These are phyloP conservation scores for Huso huso DNA, from an alignment of 2,797 vertebrate genomes.

Conservation along the genomic window DNA sequence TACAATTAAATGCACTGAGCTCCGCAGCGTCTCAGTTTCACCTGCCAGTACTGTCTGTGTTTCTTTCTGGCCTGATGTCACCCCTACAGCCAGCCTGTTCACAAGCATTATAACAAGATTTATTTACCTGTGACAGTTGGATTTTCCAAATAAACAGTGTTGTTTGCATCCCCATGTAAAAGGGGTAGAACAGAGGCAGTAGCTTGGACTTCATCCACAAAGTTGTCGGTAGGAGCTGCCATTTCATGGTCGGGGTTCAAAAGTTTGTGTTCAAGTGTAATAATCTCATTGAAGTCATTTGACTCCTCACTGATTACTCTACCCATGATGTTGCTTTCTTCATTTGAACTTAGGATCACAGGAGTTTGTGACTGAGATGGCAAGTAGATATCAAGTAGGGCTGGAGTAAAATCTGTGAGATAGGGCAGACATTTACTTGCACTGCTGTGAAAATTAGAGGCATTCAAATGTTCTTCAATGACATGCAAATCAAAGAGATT, in stretches of 20 bases:
- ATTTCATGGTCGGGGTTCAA: conserved; percentile 15
- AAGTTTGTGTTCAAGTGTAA: conserved; percentile 32
- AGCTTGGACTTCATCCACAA: conserved; percentile 26
- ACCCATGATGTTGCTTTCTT: conserved; percentile 18
- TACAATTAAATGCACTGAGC: too few species aligned
- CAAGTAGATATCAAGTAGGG: conserved; percentile 12
- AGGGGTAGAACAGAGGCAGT: conserved; percentile 13
- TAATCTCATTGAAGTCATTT: conserved; percentile 41
- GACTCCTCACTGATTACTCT: conserved; percentile 23
- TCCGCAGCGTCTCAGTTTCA: too few species aligned
- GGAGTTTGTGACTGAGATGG: conserved; percentile 15
- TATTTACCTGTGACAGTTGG: too few species aligned
- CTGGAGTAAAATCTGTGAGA: conserved; percentile 13
- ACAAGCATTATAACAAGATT: too few species aligned
- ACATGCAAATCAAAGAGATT: background rate
- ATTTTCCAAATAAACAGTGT: too few species aligned
- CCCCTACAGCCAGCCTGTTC: too few species aligned
- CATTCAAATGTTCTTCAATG: background rate
- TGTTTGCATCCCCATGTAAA: conserved; percentile 19
- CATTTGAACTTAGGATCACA: conserved; percentile 5
- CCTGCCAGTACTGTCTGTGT: too few species aligned
- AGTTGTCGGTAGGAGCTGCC: conserved; percentile 31
- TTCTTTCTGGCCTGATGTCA: too few species aligned
- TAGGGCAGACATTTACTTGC: conserved; percentile 31
- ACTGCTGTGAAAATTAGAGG: conserved; percentile 27